phyloP scores from a whole-genome alignment of 2,888 invertebrate genomes.

The Leptogaster cylindrica region DNA sequence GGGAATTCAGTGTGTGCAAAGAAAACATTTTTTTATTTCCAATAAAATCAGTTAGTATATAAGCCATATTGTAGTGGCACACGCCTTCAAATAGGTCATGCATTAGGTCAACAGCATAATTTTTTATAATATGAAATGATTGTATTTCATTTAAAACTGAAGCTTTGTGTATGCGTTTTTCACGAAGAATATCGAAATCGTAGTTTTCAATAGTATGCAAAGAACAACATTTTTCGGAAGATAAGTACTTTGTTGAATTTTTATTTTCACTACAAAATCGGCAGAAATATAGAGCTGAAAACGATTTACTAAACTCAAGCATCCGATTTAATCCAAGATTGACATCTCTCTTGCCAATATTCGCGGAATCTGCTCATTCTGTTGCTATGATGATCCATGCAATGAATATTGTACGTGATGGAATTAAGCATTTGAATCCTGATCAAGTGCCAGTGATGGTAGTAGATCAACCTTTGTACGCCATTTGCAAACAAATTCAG shows the following conservation, averaged over 20 bases:
- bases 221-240: not conserved
- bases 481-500: too few relatives aligned
- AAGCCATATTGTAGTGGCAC: not conserved
- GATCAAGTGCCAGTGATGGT: too few relatives aligned
- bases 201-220: not conserved
- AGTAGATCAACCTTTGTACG: too few relatives aligned
- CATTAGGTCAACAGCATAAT: not conserved
- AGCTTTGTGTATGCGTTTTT: not conserved
- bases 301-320: too few relatives aligned
- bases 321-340: too few relatives aligned
- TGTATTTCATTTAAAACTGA: too few relatives aligned
- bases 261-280: too few relatives aligned
- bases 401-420: too few relatives aligned
- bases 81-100: not conserved
- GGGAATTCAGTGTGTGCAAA: not conserved
- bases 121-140: not conserved
- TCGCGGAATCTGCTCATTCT: too few relatives aligned
- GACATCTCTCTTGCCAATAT: too few relatives aligned
- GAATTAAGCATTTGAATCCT: too few relatives aligned
- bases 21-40: not conserved
- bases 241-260: not conserved
- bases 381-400: too few relatives aligned
- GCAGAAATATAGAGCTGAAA: not conserved
- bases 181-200: not conserved
- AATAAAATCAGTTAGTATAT: not conserved